Base-by-base conservation (phyloP, 1,140 invertebrate species). In the Globodera rostochiensis region DNA sequence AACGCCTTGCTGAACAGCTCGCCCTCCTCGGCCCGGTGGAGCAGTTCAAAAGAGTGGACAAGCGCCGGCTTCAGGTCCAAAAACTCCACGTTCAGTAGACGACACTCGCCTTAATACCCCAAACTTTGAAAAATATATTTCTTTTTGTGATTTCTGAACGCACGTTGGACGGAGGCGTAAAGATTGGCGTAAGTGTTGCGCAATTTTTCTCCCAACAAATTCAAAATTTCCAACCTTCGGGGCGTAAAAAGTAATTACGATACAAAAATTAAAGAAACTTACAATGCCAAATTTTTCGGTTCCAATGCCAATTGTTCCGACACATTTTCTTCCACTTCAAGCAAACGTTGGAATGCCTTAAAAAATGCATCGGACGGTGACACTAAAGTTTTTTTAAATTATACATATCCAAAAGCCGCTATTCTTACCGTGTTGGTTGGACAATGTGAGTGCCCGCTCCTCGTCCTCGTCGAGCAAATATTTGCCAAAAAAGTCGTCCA, bases 41-140 rank as follows among this genome's bases (percentile, higher is more conserved):
- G 76, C 13, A 81, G 74, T 64, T 89, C 85, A 53, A 88, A 80
- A 2, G 88, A 85, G 71, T 86, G 81, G 74, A 80, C 74, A 7
- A 88, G 57, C 25, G 84, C 67, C 46, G 87, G 86, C 46, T 90
- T 90, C n/a, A 90, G 60, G 25, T 88, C 87, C 7, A 88, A 21
- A 66, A 89, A 90, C 74, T 88, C 87, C 13, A 87, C 86, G 76
- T 88, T 89, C 9, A 88, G 76, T 25, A 90, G 66, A 19, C 87
- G 87, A 66, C 87, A 88, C 84, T 88, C 87, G 25, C 88, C 86
- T 87, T n/a, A 70, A 75, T 45, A 66, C 19, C 25, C 11, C 13
- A 46, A 53, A 80, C 79, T 49, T 21, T 84, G n/a, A 57, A 82
- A 25, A 73, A 79, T 36, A 53, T 50, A 36, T 36, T 25, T 36